phyloP scores from a whole-genome alignment of 2,888 invertebrate species.

The Cryptophagus acutangulus region DNA sequence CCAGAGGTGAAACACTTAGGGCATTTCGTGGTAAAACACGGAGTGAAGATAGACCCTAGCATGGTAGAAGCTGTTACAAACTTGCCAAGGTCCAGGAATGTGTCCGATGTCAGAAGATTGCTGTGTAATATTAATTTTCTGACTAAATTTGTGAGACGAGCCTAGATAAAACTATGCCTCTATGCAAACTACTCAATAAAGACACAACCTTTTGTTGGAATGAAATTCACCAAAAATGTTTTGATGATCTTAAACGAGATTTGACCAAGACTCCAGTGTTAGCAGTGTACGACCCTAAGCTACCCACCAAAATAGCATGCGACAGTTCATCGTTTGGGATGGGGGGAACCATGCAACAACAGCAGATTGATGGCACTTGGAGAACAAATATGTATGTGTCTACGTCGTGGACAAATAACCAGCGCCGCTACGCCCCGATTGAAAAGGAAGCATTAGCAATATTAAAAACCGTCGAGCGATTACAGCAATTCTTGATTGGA shows the following conservation, averaged over 20 bases:
- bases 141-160: slow-evolving; percentile 25
- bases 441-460: slow-evolving; percentile 42
- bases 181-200: slow-evolving; percentile 20
- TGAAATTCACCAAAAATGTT: slow-evolving; percentile 17
- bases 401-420: slow-evolving; percentile 31
- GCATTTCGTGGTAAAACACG: slow-evolving; percentile 23
- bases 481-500: slow-evolving; percentile 27
- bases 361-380: slow-evolving; percentile 17
- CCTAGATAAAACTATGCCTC: slow-evolving; percentile 19
- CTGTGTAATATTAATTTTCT: slow-evolving; percentile 26
- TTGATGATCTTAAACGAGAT: slow-evolving; percentile 6
- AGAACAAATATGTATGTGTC: slow-evolving; percentile 37
- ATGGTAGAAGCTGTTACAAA: slow-evolving; percentile 2
- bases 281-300: slow-evolving; percentile 30
- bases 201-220: slow-evolving; percentile 12
- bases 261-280: slow-evolving; percentile 31
- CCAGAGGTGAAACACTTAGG: slow-evolving; percentile 30
- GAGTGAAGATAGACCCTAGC: slow-evolving; percentile 10
- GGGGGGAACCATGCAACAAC: slow-evolving; percentile 23
- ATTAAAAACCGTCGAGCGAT: slow-evolving; percentile 34
- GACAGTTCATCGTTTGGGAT: slow-evolving; percentile 26
- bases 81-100: slow-evolving; percentile 7
- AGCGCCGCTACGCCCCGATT: slow-evolving; percentile 38
- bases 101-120: slow-evolving; percentile 12
- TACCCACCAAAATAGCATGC: slow-evolving; percentile 20